phyloP scores from a whole-genome alignment of 2,113 vertebrate species.

The Ibidorhyncha struthersii region DNA sequence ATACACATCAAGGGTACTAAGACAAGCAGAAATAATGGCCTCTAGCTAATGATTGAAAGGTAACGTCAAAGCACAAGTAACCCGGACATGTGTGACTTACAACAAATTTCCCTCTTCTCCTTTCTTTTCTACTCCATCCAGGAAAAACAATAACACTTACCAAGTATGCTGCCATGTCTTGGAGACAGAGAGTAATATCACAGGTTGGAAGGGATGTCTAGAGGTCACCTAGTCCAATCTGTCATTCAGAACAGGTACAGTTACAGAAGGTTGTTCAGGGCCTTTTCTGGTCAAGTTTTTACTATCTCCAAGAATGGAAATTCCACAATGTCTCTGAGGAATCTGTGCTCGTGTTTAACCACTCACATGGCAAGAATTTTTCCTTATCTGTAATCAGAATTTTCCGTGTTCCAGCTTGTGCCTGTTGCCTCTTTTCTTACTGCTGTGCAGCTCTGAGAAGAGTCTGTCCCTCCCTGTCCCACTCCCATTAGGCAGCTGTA shows the following conservation, averaged over 20 bases:
- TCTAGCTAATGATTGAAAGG: slow-evolving; percentile 47
- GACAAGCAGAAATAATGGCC: slow-evolving; percentile 61
- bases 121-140: neutral
- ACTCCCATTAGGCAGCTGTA: neutral
- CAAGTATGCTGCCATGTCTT: neutral
- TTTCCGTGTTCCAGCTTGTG: neutral
- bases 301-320: neutral
- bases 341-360: neutral
- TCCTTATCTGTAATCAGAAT: neutral
- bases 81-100: neutral
- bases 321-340: neutral
- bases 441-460: neutral
- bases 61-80: slow-evolving; percentile 15
- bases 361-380: neutral
- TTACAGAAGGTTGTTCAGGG: neutral
- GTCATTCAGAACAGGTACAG: neutral
- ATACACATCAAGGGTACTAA: slow-evolving; percentile 20
- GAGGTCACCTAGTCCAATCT: neutral
- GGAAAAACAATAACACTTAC: neutral
- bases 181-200: neutral
- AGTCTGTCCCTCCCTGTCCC: neutral
- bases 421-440: neutral
- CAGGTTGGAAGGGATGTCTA: neutral
- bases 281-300: neutral
- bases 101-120: neutral